Evolutionary conservation across 1,140 invertebrate species (phyloP).

Genomic region (Mizuhopecten yessoensis): DNA sequence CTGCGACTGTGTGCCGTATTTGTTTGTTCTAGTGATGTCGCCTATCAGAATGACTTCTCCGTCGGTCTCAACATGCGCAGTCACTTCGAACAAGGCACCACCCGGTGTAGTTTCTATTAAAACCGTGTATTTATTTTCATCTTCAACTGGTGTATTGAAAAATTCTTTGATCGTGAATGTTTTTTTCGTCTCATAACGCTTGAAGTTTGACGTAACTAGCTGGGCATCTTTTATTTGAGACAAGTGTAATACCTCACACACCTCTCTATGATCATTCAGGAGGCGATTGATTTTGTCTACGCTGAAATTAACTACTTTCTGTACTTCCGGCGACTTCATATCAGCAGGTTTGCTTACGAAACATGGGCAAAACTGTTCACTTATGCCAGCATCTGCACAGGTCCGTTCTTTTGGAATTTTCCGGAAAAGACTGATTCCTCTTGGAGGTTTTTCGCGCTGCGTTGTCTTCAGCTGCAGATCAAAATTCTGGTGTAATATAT

Average conservation of each 20-base stretch:
- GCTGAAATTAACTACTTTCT: constrained; percentile 41
- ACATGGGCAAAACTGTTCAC: constrained; percentile 66
- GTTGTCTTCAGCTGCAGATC: not conserved
- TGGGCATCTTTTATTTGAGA: constrained; percentile 56
- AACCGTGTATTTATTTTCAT: constrained; percentile 62
- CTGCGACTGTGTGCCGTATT: constrained; percentile 76
- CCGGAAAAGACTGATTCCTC: constrained; percentile 55
- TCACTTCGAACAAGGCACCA: constrained; percentile 78
- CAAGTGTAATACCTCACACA: constrained; percentile 56
- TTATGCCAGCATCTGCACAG: constrained; percentile 63
- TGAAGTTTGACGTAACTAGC: constrained; percentile 52
- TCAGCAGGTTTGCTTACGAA: constrained; percentile 52
- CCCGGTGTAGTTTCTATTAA: constrained; percentile 75
- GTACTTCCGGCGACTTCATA: constrained; percentile 46
- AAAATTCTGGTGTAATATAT: constrained; percentile 47
- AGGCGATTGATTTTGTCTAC: constrained; percentile 60
- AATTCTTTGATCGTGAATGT: constrained; percentile 67
- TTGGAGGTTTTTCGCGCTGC: not conserved
- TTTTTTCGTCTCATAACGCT: constrained; percentile 62
- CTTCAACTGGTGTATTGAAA: constrained; percentile 45
- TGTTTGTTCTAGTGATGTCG: constrained; percentile 79
- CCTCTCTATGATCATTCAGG: constrained; percentile 47
- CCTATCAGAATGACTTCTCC: constrained; percentile 69
- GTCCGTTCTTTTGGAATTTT: constrained; percentile 62
- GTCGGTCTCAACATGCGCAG: constrained; percentile 57